Evolutionary conservation across 2,113 vertebrate species (phyloP).

Genomic region (Nipponia nippon): DNA sequence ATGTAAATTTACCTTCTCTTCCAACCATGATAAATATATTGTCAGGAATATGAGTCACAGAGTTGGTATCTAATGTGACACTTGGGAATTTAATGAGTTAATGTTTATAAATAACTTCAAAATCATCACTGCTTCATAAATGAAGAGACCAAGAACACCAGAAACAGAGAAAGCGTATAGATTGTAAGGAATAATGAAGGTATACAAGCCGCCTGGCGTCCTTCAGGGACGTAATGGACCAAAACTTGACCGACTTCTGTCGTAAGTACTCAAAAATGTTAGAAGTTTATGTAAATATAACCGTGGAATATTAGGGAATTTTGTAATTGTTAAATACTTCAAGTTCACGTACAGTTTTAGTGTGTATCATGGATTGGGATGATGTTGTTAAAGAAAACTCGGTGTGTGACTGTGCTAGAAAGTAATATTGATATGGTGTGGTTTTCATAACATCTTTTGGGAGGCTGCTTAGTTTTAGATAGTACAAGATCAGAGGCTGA

Average conservation of each 20-base stretch:
- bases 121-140: slow-evolving; percentile 57
- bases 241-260: slow-evolving; percentile 66
- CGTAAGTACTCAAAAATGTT: slow-evolving; percentile 62
- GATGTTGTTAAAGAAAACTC: neutral
- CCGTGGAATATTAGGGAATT: neutral
- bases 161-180: neutral
- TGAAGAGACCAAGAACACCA: slow-evolving; percentile 36
- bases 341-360: neutral
- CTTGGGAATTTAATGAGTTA: slow-evolving; percentile 61
- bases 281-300: accelerated
- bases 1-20: slow-evolving; percentile 52
- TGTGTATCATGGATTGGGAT: neutral
- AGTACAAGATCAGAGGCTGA: neutral
- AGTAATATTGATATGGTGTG: neutral
- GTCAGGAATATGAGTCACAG: slow-evolving; percentile 60
- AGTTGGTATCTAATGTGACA: slow-evolving; percentile 23
- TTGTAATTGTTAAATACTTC: neutral
- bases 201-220: slow-evolving; percentile 24
- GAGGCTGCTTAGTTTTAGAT: neutral
- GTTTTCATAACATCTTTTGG: neutral
- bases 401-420: neutral
- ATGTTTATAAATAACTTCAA: slow-evolving; percentile 74
- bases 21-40: slow-evolving; percentile 30
- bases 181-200: slow-evolving; percentile 57
- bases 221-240: slow-evolving; percentile 69